Percentiles rank a stretch among this genome's conserved stretches.
Evolutionary conservation across 2,797 vertebrate genomes (phyloP).

Genomic region (Sebastolobus alascanus): DNA sequence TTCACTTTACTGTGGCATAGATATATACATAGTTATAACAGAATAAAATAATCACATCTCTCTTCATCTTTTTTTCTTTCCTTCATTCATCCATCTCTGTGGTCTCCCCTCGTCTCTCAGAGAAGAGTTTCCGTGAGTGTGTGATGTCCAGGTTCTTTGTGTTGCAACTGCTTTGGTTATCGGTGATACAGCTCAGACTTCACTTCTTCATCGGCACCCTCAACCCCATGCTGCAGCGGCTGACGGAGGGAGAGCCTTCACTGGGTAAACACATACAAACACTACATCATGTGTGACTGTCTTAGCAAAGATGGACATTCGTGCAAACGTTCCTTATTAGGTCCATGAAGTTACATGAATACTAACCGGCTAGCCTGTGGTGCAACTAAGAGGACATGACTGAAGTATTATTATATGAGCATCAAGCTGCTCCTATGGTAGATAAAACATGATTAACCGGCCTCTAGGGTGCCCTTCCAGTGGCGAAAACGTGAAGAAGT

Average conservation of each 20-base stretch:
- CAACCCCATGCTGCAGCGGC: conserved; percentile 87
- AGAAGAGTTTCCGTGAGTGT: conserved; percentile 83
- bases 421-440: not conserved
- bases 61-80: not conserved
- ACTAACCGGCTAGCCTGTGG: not conserved
- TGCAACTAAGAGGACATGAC: not conserved
- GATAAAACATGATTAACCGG: too few relatives aligned
- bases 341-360: not conserved
- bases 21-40: too few relatives aligned
- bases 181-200: conserved; percentile 92
- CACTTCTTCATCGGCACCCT: conserved; percentile 95
- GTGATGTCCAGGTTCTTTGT: conserved; percentile 86
- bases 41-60: not conserved
- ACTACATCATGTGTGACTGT: too few relatives aligned
- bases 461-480: too few relatives aligned
- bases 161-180: conserved; percentile 91
- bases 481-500: too few relatives aligned
- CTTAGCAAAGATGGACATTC: not conserved
- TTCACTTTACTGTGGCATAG: not conserved
- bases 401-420: not conserved
- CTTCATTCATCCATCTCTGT: not conserved
- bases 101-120: conserved; percentile 19
- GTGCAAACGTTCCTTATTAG: not conserved
- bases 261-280: too few relatives aligned
- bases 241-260: too few relatives aligned